Evolutionary conservation across 2,113 vertebrate genomes (phyloP).

Genomic region (Alosa alosa): DNA sequence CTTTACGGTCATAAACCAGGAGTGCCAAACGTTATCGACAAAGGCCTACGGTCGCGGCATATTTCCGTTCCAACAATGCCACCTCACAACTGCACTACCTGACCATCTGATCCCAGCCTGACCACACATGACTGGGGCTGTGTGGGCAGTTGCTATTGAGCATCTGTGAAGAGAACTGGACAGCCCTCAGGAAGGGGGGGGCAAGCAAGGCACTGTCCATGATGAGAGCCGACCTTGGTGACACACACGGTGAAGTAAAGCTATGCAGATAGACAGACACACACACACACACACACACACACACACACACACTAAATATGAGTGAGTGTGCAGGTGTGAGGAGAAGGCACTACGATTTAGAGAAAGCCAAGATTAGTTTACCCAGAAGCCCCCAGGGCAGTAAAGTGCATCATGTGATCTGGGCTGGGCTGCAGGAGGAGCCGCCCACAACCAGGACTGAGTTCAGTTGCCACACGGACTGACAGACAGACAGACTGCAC

Average conservation of each 20-base stretch:
- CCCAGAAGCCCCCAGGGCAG: conserved; percentile 46
- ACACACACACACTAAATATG: background rate
- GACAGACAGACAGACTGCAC: background rate
- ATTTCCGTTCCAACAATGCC: background rate
- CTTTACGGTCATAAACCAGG: background rate
- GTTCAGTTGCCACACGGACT: background rate
- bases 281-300: background rate
- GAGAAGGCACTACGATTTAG: conserved; percentile 57
- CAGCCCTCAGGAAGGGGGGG: background rate
- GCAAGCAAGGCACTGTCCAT: conserved; percentile 41
- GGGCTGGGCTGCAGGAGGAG: background rate
- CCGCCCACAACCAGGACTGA: background rate
- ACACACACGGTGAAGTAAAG: conserved; percentile 1
- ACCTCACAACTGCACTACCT: background rate
- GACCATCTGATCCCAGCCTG: background rate
- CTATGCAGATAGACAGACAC: background rate
- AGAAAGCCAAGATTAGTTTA: conserved; percentile 27
- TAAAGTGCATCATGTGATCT: conserved; percentile 66
- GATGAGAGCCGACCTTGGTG: background rate
- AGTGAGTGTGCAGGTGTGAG: conserved; percentile 8
- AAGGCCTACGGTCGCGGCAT: background rate
- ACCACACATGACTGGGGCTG: background rate
- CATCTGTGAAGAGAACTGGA: background rate
- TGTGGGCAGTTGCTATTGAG: background rate
- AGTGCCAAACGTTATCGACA: background rate